Conservation (phyloP, 2,797 vertebrate species). For the Siniperca undulata region DNA sequence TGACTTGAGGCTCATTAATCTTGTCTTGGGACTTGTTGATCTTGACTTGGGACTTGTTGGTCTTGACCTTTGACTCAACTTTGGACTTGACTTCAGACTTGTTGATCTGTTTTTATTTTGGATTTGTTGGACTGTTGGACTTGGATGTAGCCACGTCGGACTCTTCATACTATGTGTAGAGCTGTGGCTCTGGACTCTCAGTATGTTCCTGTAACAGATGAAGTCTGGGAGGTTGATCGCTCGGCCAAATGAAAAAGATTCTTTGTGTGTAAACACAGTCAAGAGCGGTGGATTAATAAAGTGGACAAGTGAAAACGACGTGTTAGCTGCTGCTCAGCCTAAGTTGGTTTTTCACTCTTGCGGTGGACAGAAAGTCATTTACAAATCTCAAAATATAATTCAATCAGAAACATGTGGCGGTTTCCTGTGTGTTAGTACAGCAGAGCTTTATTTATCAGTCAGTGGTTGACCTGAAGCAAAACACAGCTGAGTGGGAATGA, state of each 20-base stretch:
- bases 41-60: not conserved
- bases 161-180: not conserved
- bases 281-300: constrained; percentile 48
- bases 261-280: constrained; percentile 45
- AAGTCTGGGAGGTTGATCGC: constrained; percentile 49
- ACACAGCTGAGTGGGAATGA: constrained; percentile 11
- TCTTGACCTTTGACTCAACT: not conserved
- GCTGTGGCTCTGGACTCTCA: constrained; percentile 3
- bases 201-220: constrained; percentile 38
- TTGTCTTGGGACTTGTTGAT: not conserved
- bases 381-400: constrained; percentile 46
- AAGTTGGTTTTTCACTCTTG: constrained; percentile 48
- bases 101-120: not conserved
- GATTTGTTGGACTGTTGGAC: not conserved
- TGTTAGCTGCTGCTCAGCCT: constrained; percentile 37
- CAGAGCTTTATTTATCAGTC: constrained; percentile 41
- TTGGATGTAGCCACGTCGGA: not conserved
- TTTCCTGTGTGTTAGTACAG: constrained; percentile 14
- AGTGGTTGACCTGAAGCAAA: constrained; percentile 25
- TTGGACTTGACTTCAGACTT: not conserved
- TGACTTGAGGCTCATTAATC: not conserved
- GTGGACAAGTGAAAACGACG: constrained; percentile 26
- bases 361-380: constrained; percentile 49
- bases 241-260: constrained; percentile 48
- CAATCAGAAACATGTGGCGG: constrained; percentile 4